Percentiles rank a stretch among this genome's conserved stretches.
Conservation (phyloP, 2,888 invertebrate species). For the Lithophane semibrunnea region DNA sequence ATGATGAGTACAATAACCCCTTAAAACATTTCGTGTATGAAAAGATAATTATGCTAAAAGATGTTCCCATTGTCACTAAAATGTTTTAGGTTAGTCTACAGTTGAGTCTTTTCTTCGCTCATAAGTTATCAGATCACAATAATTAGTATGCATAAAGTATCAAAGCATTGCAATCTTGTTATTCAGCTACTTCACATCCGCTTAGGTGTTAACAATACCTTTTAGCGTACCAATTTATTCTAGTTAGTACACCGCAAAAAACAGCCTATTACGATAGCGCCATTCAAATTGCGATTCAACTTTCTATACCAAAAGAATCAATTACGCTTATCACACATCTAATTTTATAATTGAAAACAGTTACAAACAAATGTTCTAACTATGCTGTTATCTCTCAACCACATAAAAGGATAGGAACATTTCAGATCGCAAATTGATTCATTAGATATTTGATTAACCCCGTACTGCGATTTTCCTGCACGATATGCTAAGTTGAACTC, state of each 20-base stretch:
- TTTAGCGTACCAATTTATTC: conserved; percentile 49
- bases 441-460: conserved; percentile 86
- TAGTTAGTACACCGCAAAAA: conserved; percentile 33
- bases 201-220: conserved; percentile 49
- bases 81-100: not conserved
- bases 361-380: conserved; percentile 56
- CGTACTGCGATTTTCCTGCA: conserved; percentile 76
- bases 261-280: conserved; percentile 27
- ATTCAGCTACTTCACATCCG: conserved; percentile 40
- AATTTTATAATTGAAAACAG: conserved; percentile 45
- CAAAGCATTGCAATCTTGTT: conserved; percentile 39
- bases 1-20: no score
- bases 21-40: no score
- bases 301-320: conserved; percentile 57
- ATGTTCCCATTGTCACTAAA: not conserved
- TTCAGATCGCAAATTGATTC: conserved; percentile 82
- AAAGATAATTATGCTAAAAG: not conserved
- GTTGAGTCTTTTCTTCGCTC: not conserved
- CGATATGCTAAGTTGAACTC: conserved; percentile 84
- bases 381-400: conserved; percentile 47
- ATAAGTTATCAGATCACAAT: conserved; percentile 22
- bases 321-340: conserved; percentile 59
- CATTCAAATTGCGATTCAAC: conserved; percentile 41
- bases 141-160: conserved; percentile 24
- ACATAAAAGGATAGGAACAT: conserved; percentile 66